Evolutionary conservation across 2,797 vertebrate genomes (phyloP), one percentile per base, ranked within the genome.

Genomic region (Uromys caudimaculatus): DNA sequence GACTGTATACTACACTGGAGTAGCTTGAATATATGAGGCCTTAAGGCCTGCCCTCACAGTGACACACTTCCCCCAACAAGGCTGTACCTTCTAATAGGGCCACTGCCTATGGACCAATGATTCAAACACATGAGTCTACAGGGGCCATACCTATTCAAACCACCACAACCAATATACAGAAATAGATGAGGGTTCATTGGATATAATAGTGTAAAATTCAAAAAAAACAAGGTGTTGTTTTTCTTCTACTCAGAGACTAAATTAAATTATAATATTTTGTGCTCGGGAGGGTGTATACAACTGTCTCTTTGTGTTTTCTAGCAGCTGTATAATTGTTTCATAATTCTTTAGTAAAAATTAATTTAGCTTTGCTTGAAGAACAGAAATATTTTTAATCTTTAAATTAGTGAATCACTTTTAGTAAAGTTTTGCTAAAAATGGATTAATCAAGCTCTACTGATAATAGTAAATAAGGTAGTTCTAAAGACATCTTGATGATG

Each of bases 291-390:
- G 71, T 79, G 16, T 76, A n/a, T 89, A 41, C 35, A 93, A 44
- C 16, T 32, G 16, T 38, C 47, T n/a, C 27, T 8, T 88, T 56
- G 24, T 75, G 50, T 78, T 92, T 89, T 91, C 79, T 62, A 58
- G 27, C n/a, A 50, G 27, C 13, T 79, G 6, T 78, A 52, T 24
- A 73, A 41, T 79, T 60, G 35, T 76, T 93, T 91, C 91, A 89
- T 75, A 79, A 85, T n/a, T 87, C 47, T 35, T 89, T 69, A 64
- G 67, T 32, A 95, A 87, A 95, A 78, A 83, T 83, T 90, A 90
- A 94, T 56, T 90, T 92, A 86, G 32, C 29, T 82, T 71, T 90
- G 73, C 32, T 92, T 50, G 93, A 64, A 62, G 58, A 35, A 27
- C n/a, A 71, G 90, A 76, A 29, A 11, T 89, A 76, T 82, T 92